Evolutionary conservation across 2,113 vertebrate genomes (phyloP).

Genomic region (Rynchops niger): DNA sequence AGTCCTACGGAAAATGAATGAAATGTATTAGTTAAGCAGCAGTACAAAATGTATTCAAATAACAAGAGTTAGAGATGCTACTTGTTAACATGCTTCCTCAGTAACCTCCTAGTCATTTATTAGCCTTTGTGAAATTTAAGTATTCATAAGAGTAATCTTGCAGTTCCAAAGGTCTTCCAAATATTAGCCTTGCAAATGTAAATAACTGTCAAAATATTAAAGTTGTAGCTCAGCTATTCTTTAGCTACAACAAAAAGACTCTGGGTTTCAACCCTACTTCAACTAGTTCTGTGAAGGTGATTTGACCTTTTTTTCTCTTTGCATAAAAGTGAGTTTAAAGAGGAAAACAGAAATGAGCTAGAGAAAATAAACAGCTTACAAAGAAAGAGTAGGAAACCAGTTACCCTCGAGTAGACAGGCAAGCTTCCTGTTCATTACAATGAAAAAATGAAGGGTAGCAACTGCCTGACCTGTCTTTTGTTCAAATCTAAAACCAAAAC

Average conservation of each 20-base stretch:
- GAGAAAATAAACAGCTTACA: slow-evolving; percentile 35
- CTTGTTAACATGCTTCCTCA: not conserved
- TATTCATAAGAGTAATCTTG: not conserved
- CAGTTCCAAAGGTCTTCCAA: slow-evolving; percentile 18
- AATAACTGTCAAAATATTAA: slow-evolving; percentile 7
- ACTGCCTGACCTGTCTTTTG: slow-evolving; percentile 68
- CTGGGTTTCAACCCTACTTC: not conserved
- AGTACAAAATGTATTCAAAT: not conserved
- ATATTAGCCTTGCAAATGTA: slow-evolving; percentile 25
- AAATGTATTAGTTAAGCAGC: not conserved
- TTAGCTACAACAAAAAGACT: not conserved
- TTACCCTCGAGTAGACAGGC: slow-evolving; percentile 38
- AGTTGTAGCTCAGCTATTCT: not conserved
- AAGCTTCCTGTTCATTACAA: slow-evolving; percentile 65
- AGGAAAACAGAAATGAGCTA: slow-evolving; percentile 1
- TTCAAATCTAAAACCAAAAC: slow-evolving; percentile 60
- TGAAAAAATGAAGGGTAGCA: slow-evolving; percentile 58
- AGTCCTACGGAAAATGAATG: not conserved
- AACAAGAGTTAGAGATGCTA: not conserved
- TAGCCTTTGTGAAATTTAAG: not conserved
- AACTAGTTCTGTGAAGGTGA: not conserved
- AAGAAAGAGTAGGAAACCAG: slow-evolving; percentile 49
- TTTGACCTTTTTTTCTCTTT: not conserved
- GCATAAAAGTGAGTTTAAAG: not conserved
- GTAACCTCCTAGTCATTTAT: not conserved